Evolutionary conservation across 37 sponge, comb jelly and placozoan genomes (phyloP).

Genomic region (Sycon ciliatum): DNA sequence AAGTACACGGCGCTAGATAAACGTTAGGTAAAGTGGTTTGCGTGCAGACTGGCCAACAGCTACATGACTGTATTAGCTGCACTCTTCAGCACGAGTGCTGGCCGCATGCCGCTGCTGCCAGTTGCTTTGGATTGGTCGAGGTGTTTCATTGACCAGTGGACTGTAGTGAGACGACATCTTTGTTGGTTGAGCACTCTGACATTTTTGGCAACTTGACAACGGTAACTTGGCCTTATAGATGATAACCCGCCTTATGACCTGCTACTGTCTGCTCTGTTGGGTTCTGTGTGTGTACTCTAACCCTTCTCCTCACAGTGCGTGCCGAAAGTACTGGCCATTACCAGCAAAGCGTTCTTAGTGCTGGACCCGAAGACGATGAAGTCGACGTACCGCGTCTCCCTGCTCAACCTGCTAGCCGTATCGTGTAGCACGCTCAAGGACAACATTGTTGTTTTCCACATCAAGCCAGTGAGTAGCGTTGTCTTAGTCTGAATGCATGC

Average conservation of each 20-base stretch:
- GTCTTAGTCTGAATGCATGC: no score
- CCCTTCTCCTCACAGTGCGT: conserved; percentile 28
- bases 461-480: conserved; percentile 45
- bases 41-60: not conserved
- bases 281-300: not conserved
- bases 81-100: no score
- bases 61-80: no score
- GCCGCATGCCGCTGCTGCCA: no score
- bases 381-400: conserved; percentile 44
- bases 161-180: no score
- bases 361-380: conserved; percentile 53
- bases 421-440: conserved; percentile 57
- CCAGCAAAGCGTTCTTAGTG: conserved; percentile 44
- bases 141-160: no score
- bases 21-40: not conserved
- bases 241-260: not conserved
- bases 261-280: not conserved
- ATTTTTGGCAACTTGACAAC: no score
- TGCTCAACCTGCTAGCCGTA: conserved; percentile 38
- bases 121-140: no score
- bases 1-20: no score
- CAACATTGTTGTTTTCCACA: conserved; percentile 52
- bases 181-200: no score
- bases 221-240: not conserved
- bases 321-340: conserved; percentile 47